Conservation (phyloP, 37 sponge, comb jelly and placozoan genomes). For the Aplysina aerophoba region DNA sequence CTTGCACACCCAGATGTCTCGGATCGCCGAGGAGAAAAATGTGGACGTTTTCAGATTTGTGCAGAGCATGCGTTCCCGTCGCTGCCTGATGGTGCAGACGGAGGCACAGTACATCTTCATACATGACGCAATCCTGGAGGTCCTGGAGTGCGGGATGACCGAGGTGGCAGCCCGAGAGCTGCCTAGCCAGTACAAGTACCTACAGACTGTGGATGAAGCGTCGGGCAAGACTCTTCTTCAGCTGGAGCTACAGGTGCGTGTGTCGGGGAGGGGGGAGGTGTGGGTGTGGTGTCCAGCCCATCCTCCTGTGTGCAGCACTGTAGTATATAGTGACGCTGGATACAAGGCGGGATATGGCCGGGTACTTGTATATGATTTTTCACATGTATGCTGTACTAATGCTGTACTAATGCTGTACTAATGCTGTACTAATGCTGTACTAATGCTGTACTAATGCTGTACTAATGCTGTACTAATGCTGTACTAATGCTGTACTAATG, state of each 20-base stretch:
- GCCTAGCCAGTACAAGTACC: constrained; percentile 59
- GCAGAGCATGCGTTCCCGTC: constrained; percentile 58
- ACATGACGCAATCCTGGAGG: constrained; percentile 93
- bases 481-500: too few relatives aligned
- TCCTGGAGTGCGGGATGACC: constrained; percentile 82
- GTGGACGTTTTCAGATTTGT: constrained; percentile 82
- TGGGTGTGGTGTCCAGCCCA: too few relatives aligned
- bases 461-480: too few relatives aligned
- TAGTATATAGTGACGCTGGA: too few relatives aligned
- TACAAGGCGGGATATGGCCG: too few relatives aligned
- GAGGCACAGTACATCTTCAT: constrained; percentile 95
- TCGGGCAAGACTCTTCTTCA: constrained; percentile 44
- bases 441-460: too few relatives aligned
- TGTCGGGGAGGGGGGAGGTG: neutral
- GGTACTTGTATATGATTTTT: too few relatives aligned
- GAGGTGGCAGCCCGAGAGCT: constrained; percentile 82
- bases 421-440: too few relatives aligned
- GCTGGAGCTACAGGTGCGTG: constrained; percentile 47
- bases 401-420: too few relatives aligned
- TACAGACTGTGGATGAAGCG: constrained; percentile 38
- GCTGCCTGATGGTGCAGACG: constrained; percentile 91
- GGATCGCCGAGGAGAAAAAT: constrained; percentile 51
- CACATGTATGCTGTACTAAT: too few relatives aligned
- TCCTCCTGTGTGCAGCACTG: too few relatives aligned
- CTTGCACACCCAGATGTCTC: constrained; percentile 62